phyloP scores from a whole-genome alignment of 2,113 vertebrate species.

The Spermophilus dauricus region DNA sequence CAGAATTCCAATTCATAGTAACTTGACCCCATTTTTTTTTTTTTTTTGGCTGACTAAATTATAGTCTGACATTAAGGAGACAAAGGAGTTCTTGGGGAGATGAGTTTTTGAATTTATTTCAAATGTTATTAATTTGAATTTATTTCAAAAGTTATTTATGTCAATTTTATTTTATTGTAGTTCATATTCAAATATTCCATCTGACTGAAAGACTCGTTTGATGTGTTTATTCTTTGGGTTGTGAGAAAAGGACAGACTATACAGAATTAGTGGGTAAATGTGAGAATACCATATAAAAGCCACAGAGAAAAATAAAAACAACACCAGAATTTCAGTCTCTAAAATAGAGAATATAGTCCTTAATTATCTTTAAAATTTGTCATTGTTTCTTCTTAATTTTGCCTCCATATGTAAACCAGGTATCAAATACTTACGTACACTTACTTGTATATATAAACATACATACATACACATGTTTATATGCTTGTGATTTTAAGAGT shows the following conservation, averaged over 20 bases:
- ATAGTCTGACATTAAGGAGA: not conserved
- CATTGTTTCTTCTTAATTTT: not conserved
- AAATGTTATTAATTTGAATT: not conserved
- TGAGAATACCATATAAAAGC: not conserved
- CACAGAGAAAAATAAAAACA: not conserved
- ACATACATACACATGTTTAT: not conserved
- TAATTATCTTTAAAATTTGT: not conserved
- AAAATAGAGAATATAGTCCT: not conserved
- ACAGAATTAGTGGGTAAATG: not conserved
- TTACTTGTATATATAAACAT: not conserved
- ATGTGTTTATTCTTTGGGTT: not conserved
- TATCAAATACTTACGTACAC: not conserved
- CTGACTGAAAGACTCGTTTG: not conserved
- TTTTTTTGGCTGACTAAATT: not conserved
- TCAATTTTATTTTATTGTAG: not conserved
- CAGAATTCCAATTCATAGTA: not conserved
- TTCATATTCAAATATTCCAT: not conserved
- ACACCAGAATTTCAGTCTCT: not conserved
- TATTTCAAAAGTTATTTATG: not conserved
- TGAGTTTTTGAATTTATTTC: not conserved
- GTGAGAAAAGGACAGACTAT: not conserved
- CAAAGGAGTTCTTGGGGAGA: not conserved
- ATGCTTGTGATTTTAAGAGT: not conserved
- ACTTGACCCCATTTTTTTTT: no score
- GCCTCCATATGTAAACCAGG: not conserved